Percentiles rank a stretch among this genome's conserved stretches.
Conservation (phyloP, 2,113 vertebrate genomes). For the Hippocampus barbouri region DNA sequence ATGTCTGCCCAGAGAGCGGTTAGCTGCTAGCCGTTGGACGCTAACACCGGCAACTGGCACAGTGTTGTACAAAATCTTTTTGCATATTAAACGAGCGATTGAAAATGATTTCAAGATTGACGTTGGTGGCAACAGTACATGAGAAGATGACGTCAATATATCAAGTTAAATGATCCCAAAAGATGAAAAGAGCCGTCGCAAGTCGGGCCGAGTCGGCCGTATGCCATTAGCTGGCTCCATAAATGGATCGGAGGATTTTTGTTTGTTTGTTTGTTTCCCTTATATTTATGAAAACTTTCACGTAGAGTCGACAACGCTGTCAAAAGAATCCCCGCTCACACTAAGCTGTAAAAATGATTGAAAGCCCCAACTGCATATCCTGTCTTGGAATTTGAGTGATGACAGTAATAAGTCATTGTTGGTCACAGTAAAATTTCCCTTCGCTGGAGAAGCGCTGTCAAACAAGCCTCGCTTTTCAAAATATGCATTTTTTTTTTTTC, state of each 20-base stretch:
- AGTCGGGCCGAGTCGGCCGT: too few relatives aligned
- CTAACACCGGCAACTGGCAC: too few relatives aligned
- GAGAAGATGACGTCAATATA: too few relatives aligned
- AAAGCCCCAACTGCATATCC: constrained; percentile 1
- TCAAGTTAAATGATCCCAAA: too few relatives aligned
- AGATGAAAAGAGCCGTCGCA: too few relatives aligned
- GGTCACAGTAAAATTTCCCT: not conserved
- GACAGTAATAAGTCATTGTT: not conserved
- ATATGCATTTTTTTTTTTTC: not conserved
- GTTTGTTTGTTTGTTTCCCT: not conserved
- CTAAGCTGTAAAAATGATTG: constrained; percentile 1
- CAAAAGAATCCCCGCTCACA: constrained; percentile 1
- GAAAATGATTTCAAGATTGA: too few relatives aligned
- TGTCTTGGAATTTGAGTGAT: not conserved
- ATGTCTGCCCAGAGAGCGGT: too few relatives aligned
- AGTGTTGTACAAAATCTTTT: too few relatives aligned
- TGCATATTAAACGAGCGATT: too few relatives aligned
- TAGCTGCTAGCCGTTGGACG: too few relatives aligned
- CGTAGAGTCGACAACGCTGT: not conserved
- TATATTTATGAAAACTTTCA: not conserved
- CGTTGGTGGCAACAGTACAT: too few relatives aligned
- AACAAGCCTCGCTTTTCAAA: not conserved
- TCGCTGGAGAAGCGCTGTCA: not conserved
- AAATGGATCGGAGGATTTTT: not conserved
- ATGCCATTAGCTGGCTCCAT: not conserved